Percentiles rank a stretch among this genome's conserved stretches.
Evolutionary conservation across 1,140 invertebrate genomes (phyloP).

Genomic region (Drosophila auraria): DNA sequence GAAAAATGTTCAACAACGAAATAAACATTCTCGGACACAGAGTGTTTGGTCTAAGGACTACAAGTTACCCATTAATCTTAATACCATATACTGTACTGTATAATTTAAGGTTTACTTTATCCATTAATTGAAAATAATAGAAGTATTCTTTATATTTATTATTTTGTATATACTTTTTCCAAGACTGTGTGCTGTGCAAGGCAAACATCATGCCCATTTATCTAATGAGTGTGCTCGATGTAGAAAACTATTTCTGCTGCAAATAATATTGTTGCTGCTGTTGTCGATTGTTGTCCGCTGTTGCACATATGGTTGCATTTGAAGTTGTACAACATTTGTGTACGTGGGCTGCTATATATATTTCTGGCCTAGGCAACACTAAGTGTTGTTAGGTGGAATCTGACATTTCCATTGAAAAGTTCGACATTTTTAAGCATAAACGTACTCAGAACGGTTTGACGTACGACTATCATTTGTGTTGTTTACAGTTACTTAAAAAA

Average conservation of each 20-base stretch:
- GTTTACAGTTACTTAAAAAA: too few species aligned
- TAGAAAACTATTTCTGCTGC: constrained; percentile 22
- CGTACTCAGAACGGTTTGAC: too few species aligned
- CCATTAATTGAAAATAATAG: too few species aligned
- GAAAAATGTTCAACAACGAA: constrained; percentile 47
- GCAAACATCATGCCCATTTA: constrained; percentile 9
- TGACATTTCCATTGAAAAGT: too few species aligned
- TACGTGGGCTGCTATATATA: too few species aligned
- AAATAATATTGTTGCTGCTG: constrained; percentile 31
- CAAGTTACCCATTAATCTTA: neutral
- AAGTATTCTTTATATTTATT: neutral
- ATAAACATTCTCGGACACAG: constrained; percentile 28
- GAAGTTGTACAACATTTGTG: constrained; percentile 41
- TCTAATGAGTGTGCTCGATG: neutral
- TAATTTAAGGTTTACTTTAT: too few species aligned
- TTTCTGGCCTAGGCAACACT: too few species aligned
- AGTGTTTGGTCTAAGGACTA: neutral
- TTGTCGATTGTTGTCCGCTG: constrained; percentile 4
- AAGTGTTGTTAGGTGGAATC: too few species aligned
- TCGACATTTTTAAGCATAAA: too few species aligned
- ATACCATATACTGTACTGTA: neutral
- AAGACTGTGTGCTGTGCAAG: neutral
- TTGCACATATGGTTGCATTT: constrained; percentile 42
- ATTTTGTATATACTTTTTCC: too few species aligned
- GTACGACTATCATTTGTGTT: too few species aligned